Conservation (phyloP, 2,113 vertebrate genomes). For the Chamaea fasciata region DNA sequence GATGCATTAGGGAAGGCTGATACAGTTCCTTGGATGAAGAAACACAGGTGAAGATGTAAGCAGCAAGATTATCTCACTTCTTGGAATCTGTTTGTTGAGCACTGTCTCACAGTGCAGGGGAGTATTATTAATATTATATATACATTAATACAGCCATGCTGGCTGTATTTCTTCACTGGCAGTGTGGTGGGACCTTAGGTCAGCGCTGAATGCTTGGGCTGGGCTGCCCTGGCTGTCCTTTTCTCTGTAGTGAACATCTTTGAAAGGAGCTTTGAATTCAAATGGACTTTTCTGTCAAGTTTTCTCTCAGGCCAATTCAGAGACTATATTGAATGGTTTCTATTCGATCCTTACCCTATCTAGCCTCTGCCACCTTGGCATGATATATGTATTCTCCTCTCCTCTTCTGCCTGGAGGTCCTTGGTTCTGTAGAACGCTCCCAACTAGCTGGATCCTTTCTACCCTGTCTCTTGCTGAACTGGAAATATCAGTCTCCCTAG, state of each 20-base stretch:
- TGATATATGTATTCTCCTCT: not conserved
- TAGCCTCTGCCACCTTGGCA: not conserved
- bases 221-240: not conserved
- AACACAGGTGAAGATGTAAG: not conserved
- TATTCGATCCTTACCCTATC: not conserved
- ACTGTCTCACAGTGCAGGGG: not conserved
- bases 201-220: not conserved
- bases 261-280: not conserved
- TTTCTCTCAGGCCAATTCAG: not conserved
- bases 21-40: not conserved
- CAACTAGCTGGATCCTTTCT: not conserved
- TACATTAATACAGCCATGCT: fast-evolving
- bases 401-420: not conserved
- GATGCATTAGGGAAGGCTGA: not conserved
- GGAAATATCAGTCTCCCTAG: not conserved
- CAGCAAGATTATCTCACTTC: not conserved
- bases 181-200: not conserved
- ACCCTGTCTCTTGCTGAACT: not conserved
- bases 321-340: not conserved
- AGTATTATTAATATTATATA: not conserved
- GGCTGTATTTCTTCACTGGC: not conserved
- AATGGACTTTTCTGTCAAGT: not conserved
- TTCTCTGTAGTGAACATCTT: not conserved
- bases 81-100: not conserved
- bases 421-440: not conserved